A percentile compares a stretch with the other conserved stretches of the same genome.
Evolutionary conservation across 2,888 invertebrate species (phyloP).

Genomic region (Luperina testacea): DNA sequence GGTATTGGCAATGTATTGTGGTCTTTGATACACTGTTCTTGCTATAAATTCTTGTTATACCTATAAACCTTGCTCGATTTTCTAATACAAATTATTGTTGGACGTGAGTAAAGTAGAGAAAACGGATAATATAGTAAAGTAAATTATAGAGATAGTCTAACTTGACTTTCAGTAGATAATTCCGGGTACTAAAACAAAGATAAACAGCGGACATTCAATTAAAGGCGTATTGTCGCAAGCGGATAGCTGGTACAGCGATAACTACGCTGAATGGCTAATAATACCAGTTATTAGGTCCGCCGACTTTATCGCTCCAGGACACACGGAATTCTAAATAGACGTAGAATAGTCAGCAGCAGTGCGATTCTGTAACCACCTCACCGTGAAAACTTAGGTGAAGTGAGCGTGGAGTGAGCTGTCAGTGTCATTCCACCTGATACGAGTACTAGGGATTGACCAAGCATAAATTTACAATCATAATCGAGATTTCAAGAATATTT

Average conservation of each 20-base stretch:
- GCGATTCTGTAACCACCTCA: no score
- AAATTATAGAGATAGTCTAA: slow-evolving; percentile 38
- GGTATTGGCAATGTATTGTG: slow-evolving; percentile 62
- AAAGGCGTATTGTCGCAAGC: slow-evolving; percentile 70
- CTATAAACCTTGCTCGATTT: slow-evolving; percentile 32
- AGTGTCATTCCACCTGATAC: no score
- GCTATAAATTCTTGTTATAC: slow-evolving; percentile 32
- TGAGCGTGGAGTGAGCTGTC: no score
- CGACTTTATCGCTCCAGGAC: slow-evolving; percentile 73
- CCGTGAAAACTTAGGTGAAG: no score
- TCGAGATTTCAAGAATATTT: no score
- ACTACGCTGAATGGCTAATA: slow-evolving; percentile 73
- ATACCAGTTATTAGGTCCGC: slow-evolving; percentile 76
- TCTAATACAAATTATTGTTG: slow-evolving; percentile 35
- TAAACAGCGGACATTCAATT: slow-evolving; percentile 77
- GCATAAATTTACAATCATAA: no score
- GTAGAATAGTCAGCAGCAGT: slow-evolving; percentile 34
- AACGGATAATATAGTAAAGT: slow-evolving; percentile 14
- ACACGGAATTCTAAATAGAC: slow-evolving; percentile 76
- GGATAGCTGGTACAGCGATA: slow-evolving; percentile 69
- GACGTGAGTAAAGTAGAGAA: slow-evolving; percentile 29
- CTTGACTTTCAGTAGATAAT: slow-evolving; percentile 39
- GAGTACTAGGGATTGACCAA: no score
- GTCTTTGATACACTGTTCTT: slow-evolving; percentile 55
- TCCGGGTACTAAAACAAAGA: slow-evolving; percentile 58